Evolutionary conservation across 2,888 invertebrate genomes (phyloP), one percentile per base, ranked within the genome.

Genomic region (Chrysolina oricalcia): DNA sequence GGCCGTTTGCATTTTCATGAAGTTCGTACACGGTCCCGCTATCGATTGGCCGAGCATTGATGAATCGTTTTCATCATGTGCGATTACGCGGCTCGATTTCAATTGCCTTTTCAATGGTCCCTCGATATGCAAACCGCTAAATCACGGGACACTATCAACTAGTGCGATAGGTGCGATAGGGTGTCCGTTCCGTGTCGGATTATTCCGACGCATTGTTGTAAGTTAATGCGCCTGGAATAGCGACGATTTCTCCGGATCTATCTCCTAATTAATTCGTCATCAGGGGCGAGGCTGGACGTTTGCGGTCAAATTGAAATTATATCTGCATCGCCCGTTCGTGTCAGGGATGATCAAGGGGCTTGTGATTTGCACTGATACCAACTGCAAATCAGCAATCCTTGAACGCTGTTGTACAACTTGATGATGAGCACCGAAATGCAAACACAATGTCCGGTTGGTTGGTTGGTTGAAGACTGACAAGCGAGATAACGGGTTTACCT

Each of bases 31-130:
- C 75, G 69, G 73, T 73, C 68, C 73, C 76, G 69, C 81, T 86
- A 87, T 87, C 86, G 87, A 87, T 86, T 85, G 81, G 72, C 74
- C 82, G 81, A 83, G 84, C 86, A 85, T 87, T 89, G 89, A 89
- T 88, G 87, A 88, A 89, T 89, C 87, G 89, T 88, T 89, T 89
- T 89, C 89, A 89, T 89, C 89, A 88, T 88, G 88, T 88, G 87
- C 88, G 88, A 89, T 89, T 89, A 89, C 87, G 84, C 84, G 83
- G 87, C 85, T 86, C 87, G 87, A 88, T 89, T 89, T 89, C 89
- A 89, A 89, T 89, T 89, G 88, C 87, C 87, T 88, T 88, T 89
- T 88, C 88, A 88, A 88, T 88, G 86, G 87, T 85, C 86, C 86
- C 86, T 85, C 83, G 87, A 87, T 87, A 87, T 86, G 86, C 85